phyloP scores from a whole-genome alignment of 2,113 vertebrate genomes.

The Melierax canorus region DNA sequence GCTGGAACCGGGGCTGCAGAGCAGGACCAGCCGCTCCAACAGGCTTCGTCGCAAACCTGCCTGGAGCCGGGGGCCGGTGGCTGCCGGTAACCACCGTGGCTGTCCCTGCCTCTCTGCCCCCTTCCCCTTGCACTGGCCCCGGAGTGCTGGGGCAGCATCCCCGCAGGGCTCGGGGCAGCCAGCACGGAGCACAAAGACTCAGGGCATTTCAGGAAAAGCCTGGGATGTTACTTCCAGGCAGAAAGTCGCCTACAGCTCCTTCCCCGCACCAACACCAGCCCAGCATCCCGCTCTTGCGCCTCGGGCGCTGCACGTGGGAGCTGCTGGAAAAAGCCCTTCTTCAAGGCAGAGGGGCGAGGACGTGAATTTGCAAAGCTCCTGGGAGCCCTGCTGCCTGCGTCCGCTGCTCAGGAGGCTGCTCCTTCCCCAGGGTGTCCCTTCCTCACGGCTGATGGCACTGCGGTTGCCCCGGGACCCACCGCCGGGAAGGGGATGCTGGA shows the following conservation, averaged over 20 bases:
- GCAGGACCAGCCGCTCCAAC: background rate
- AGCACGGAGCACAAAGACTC: rapidly evolving
- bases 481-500: background rate
- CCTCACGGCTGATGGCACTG: background rate
- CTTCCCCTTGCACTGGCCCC: background rate
- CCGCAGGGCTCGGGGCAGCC: background rate
- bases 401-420: rapidly evolving
- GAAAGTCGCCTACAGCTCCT: background rate
- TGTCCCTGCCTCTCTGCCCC: background rate
- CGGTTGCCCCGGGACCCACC: rapidly evolving
- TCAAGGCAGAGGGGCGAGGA: background rate
- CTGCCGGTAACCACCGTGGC: background rate
- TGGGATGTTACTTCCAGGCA: background rate
- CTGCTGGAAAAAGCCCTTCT: background rate
- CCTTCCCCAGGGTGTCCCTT: background rate
- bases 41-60: rapidly evolving
- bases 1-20: rapidly evolving
- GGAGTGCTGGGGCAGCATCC: background rate
- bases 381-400: background rate
- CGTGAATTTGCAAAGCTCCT: background rate
- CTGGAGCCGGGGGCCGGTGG: background rate
- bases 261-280: rapidly evolving
- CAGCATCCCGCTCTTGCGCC: rapidly evolving
- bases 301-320: background rate
- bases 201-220: background rate